These are phyloP conservation scores for Coelinius sp. DNA, from an alignment of 2,888 invertebrate species.

Conservation along the genomic window DNA sequence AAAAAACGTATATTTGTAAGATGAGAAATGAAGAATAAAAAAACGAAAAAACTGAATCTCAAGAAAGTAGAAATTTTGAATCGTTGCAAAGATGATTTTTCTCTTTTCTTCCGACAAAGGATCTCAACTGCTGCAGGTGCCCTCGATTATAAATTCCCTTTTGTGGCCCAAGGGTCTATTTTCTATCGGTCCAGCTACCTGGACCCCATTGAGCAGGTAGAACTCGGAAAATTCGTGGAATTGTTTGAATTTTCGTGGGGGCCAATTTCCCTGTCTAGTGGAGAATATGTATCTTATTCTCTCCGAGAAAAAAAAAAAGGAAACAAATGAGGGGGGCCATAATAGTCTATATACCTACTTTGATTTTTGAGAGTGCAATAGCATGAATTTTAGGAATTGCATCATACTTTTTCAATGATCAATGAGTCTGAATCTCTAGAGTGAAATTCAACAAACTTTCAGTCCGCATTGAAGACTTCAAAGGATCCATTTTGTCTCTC, in stretches of 20 bases:
- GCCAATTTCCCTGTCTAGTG: background rate
- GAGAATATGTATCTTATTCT: background rate
- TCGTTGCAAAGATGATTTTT: background rate
- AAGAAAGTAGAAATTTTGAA: background rate
- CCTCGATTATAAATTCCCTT: background rate
- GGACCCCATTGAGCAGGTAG: background rate
- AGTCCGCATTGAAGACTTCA: no score
- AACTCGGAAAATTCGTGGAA: background rate
- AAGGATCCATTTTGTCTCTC: no score
- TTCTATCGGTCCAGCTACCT: background rate
- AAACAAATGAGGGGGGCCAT: no score
- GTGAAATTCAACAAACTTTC: no score
- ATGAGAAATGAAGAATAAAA: background rate
- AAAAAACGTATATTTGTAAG: no score
- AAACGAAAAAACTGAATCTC: background rate
- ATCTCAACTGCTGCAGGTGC: conserved; percentile 1
- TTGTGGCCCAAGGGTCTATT: background rate
- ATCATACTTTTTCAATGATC: no score
- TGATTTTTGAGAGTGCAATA: no score
- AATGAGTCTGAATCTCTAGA: no score
- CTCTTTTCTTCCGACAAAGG: conserved; percentile 5
- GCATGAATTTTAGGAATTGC: no score
- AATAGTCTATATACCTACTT: no score
- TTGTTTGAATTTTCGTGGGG: background rate
- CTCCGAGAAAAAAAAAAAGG: background rate